Evolutionary conservation across 2,888 invertebrate species (phyloP).

Genomic region (Hemistola chrysoprasaria): DNA sequence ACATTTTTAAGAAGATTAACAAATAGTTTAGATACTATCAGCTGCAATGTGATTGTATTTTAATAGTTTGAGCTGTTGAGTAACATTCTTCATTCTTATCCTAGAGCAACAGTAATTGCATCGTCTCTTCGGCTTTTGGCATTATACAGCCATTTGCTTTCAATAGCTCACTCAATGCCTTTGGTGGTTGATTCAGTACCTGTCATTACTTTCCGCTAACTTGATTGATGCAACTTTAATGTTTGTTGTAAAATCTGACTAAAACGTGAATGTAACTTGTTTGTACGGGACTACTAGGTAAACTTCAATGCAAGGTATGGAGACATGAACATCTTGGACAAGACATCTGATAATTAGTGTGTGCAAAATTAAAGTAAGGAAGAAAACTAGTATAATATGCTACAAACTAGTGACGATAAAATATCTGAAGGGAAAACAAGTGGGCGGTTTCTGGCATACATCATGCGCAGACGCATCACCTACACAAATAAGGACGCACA

Average conservation of each 20-base stretch:
- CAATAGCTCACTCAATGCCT: conserved; percentile 9
- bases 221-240: conserved; percentile 18
- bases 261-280: no score
- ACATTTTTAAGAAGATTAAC: no score
- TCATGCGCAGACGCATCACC: conserved; percentile 56
- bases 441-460: conserved; percentile 72
- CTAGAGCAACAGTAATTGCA: conserved; percentile 1
- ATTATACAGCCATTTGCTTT: conserved; percentile 10
- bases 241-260: conserved; percentile 8
- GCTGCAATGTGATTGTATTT: conserved; percentile 3
- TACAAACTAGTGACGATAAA: no score
- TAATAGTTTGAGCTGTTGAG: conserved; percentile 5
- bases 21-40: not conserved
- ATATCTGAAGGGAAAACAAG: conserved; percentile 25
- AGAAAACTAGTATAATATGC: conserved; percentile 5
- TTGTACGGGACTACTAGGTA: no score
- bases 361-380: conserved; percentile 19
- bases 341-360: no score
- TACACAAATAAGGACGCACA: conserved; percentile 45
- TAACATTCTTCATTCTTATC: conserved; percentile 1
- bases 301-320: no score
- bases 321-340: no score
- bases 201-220: conserved; percentile 13
- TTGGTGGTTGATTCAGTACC: conserved; percentile 8
- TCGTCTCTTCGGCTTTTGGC: conserved; percentile 6